Evolutionary conservation across 2,888 invertebrate species (phyloP).

Genomic region (Tryphoninae sp.): DNA sequence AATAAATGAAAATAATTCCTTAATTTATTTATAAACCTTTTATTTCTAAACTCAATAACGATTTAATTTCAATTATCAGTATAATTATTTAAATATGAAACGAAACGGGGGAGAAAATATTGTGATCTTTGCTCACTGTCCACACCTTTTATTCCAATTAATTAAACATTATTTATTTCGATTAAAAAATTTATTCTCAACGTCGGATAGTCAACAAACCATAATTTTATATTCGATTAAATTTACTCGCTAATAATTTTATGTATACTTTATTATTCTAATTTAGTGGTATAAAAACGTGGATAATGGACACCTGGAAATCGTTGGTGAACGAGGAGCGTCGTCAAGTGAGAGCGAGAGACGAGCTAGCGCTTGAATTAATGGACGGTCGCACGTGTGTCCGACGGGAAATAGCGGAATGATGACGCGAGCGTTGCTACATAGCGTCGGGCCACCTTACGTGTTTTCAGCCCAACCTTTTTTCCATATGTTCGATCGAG

Average conservation of each 20-base stretch:
- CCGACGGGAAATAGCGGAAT: constrained; percentile 72
- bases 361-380: constrained; percentile 61
- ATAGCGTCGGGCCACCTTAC: constrained; percentile 51
- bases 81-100: too few species aligned
- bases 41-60: too few species aligned
- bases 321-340: constrained; percentile 33
- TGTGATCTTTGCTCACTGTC: too few species aligned
- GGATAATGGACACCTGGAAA: constrained; percentile 49
- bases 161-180: too few species aligned
- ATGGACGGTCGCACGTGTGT: constrained; percentile 67
- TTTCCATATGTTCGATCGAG: background rate
- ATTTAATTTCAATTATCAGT: too few species aligned
- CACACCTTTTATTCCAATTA: too few species aligned
- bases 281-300: background rate
- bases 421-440: constrained; percentile 68
- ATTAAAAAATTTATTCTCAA: too few species aligned
- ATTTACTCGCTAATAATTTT: constrained; percentile 30
- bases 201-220: too few species aligned
- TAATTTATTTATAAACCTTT: too few species aligned
- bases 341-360: constrained; percentile 37
- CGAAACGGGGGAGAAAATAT: too few species aligned
- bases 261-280: constrained; percentile 21
- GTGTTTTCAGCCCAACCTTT: constrained; percentile 51
- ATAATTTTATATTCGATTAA: constrained; percentile 26
- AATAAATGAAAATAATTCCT: too few species aligned